These are phyloP conservation scores for Recurvirostra avosetta DNA, from an alignment of 2,113 vertebrate genomes.

Conservation along the genomic window DNA sequence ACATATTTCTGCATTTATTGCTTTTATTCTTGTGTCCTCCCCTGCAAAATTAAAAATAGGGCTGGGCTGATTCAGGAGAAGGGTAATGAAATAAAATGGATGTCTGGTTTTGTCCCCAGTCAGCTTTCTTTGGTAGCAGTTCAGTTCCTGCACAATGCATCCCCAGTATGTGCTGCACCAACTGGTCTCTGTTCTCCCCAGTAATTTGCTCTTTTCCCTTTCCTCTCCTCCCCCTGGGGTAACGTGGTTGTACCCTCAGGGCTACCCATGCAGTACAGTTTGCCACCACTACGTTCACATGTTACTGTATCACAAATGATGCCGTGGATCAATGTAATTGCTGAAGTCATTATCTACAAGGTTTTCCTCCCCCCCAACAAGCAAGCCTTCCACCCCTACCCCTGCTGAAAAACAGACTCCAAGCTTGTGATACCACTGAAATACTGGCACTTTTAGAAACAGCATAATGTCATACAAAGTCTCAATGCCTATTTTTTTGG, in stretches of 20 bases:
- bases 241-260: too few relatives aligned
- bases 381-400: not conserved
- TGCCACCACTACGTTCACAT: not conserved
- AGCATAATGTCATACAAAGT: not conserved
- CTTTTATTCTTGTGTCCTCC: not conserved
- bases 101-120: not conserved
- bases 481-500: not conserved
- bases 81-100: not conserved
- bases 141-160: not conserved
- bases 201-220: not conserved
- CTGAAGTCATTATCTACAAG: not conserved
- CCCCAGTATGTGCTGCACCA: not conserved
- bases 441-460: not conserved
- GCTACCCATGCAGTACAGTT: not conserved
- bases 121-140: not conserved
- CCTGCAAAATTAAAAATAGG: not conserved
- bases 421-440: not conserved
- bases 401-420: not conserved
- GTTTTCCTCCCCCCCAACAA: not conserved
- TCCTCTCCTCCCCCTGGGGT: not conserved
- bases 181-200: not conserved
- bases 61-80: not conserved
- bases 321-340: not conserved
- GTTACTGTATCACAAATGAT: not conserved
- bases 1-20: not conserved